Evolutionary conservation across 1,140 invertebrate genomes (phyloP).

Genomic region (Microplitis mediator): DNA sequence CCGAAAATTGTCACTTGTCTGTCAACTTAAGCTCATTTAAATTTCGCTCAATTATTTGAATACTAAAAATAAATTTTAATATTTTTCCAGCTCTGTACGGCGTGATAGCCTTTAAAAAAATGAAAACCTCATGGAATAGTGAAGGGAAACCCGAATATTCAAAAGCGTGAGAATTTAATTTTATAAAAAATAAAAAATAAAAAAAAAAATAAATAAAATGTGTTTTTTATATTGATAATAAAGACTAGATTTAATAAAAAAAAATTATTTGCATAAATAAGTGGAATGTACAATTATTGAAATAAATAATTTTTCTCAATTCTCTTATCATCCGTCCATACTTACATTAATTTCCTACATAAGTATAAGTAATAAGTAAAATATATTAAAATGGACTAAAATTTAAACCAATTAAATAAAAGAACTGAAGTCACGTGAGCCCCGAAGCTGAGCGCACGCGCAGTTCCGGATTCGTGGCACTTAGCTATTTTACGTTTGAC

Average conservation of each 20-base stretch:
- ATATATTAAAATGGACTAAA: no score
- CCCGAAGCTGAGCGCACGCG: slow-evolving; percentile 34
- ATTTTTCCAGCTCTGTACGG: slow-evolving; percentile 79
- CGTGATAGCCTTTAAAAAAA: slow-evolving; percentile 85
- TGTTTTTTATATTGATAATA: no score
- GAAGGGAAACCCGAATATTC: slow-evolving; percentile 68
- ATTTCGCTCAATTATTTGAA: neutral
- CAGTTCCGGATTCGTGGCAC: slow-evolving; percentile 43
- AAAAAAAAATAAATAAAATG: no score
- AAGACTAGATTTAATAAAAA: no score
- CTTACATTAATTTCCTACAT: neutral
- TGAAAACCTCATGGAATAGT: slow-evolving; percentile 68
- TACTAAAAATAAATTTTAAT: neutral
- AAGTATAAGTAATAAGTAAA: no score
- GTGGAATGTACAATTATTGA: neutral
- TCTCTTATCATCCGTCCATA: no score
- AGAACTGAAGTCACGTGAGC: slow-evolving; percentile 17
- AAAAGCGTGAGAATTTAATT: slow-evolving; percentile 22
- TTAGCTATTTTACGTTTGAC: slow-evolving; percentile 39
- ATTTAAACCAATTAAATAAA: slow-evolving; percentile 42
- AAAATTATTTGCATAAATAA: no score
- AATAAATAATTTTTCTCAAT: neutral
- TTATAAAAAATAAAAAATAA: no score
- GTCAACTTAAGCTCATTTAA: no score
- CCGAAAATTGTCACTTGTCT: no score